Percentiles rank a stretch among this genome's conserved stretches.
Evolutionary conservation across 2,888 invertebrate genomes (phyloP).

Genomic region (Protophormia terraenovae): DNA sequence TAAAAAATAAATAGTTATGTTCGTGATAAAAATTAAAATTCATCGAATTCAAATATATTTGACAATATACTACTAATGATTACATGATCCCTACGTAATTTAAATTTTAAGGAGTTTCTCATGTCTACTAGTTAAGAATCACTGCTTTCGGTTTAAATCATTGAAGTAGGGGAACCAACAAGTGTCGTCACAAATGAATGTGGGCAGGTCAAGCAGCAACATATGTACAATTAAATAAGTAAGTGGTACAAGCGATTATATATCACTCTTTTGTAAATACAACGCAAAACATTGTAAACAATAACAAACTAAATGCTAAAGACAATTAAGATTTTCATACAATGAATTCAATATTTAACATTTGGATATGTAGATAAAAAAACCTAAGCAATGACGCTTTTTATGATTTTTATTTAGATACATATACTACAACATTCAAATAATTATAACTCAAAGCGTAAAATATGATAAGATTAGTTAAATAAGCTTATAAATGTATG

Average conservation of each 20-base stretch:
- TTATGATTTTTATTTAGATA: not conserved
- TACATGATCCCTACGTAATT: no score
- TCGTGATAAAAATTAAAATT: not conserved
- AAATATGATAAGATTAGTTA: not conserved
- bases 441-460: not conserved
- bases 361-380: not conserved
- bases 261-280: not conserved
- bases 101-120: no score
- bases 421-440: no score
- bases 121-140: conserved; percentile 20
- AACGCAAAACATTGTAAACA: conserved; percentile 39
- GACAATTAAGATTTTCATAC: not conserved
- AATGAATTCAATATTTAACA: not conserved
- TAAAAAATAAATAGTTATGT: no score
- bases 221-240: not conserved
- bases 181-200: conserved; percentile 74
- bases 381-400: not conserved
- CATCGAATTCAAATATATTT: not conserved
- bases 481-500: not conserved
- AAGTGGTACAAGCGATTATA: not conserved
- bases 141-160: not conserved
- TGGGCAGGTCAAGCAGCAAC: conserved; percentile 75
- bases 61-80: no score
- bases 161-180: conserved; percentile 30
- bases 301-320: not conserved